These are phyloP conservation scores for Aspidiotus destructor DNA, from an alignment of 2,888 invertebrate species.

Conservation along the genomic window DNA sequence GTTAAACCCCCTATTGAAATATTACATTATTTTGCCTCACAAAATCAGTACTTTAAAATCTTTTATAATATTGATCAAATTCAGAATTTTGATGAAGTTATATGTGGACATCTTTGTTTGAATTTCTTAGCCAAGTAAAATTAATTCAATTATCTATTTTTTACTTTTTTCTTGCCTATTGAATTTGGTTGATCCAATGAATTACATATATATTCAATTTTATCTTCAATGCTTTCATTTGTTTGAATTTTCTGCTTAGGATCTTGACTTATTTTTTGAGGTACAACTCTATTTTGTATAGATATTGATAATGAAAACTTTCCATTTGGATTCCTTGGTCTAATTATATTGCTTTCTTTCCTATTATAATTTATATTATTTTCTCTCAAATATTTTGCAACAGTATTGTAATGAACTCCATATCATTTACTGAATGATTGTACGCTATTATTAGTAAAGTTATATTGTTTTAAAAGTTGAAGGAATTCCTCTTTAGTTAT, in stretches of 20 bases:
- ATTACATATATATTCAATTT: constrained; percentile 1
- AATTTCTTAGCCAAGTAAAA: constrained; percentile 5
- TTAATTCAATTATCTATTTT: neutral
- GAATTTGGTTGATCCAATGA: constrained; percentile 1
- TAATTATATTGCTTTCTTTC: neutral
- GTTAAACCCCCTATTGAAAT: constrained; percentile 20
- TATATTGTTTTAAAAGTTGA: neutral
- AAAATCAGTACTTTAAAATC: neutral
- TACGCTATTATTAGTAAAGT: constrained; percentile 1
- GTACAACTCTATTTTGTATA: neutral
- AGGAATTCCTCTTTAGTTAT: constrained; percentile 7
- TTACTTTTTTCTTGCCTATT: constrained; percentile 3
- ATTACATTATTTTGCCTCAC: constrained; percentile 9
- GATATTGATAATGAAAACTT: neutral
- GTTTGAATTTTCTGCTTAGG: neutral
- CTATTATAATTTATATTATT: constrained; percentile 1
- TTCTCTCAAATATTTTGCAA: constrained; percentile 1
- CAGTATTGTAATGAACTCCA: neutral
- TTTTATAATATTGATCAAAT: constrained; percentile 7
- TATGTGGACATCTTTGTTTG: constrained; percentile 7
- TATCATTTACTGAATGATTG: constrained; percentile 1
- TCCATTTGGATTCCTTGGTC: constrained; percentile 1
- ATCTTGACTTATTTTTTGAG: constrained; percentile 1
- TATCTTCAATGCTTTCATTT: neutral
- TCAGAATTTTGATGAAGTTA: constrained; percentile 6